Evolutionary conservation across 2,888 invertebrate species (phyloP).

Genomic region (Perdita meconis): DNA sequence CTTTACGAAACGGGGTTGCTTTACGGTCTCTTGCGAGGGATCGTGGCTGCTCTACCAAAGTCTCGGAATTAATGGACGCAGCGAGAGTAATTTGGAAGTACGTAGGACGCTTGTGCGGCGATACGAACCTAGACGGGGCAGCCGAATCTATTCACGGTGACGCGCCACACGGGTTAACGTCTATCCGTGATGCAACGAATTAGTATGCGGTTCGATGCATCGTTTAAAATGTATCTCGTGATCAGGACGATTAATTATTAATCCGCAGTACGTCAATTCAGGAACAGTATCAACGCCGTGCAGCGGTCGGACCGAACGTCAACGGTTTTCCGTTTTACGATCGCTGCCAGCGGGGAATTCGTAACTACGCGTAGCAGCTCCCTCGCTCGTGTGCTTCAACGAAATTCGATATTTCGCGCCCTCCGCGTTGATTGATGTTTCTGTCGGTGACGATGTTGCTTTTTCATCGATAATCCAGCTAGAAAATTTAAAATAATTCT

Average conservation of each 20-base stretch:
- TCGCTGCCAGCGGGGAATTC: slow-evolving; percentile 17
- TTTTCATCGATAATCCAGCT: not conserved
- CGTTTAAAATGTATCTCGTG: slow-evolving; percentile 46
- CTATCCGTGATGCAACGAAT: slow-evolving; percentile 20
- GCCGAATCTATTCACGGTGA: not conserved
- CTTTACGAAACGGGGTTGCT: slow-evolving; percentile 32
- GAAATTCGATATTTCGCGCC: slow-evolving; percentile 8
- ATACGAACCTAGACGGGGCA: not conserved
- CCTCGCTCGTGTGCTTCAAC: not conserved
- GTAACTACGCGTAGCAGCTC: slow-evolving; percentile 24
- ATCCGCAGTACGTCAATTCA: slow-evolving; percentile 51
- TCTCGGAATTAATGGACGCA: slow-evolving; percentile 31
- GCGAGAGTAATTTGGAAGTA: slow-evolving; percentile 26
- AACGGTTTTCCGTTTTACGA: slow-evolving; percentile 36
- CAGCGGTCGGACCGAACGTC: slow-evolving; percentile 27
- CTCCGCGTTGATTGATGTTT: slow-evolving; percentile 5
- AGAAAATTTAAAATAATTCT: not conserved
- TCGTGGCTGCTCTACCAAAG: not conserved
- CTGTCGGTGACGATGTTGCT: not conserved
- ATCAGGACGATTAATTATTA: slow-evolving; percentile 53
- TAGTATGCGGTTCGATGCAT: slow-evolving; percentile 29
- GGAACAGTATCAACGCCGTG: slow-evolving; percentile 41
- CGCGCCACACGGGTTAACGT: slow-evolving; percentile 19
- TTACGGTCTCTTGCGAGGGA: slow-evolving; percentile 14
- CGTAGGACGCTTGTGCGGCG: slow-evolving; percentile 5